Evolutionary conservation across 2,797 vertebrate species (phyloP).

Genomic region (Sitta carolinensis): DNA sequence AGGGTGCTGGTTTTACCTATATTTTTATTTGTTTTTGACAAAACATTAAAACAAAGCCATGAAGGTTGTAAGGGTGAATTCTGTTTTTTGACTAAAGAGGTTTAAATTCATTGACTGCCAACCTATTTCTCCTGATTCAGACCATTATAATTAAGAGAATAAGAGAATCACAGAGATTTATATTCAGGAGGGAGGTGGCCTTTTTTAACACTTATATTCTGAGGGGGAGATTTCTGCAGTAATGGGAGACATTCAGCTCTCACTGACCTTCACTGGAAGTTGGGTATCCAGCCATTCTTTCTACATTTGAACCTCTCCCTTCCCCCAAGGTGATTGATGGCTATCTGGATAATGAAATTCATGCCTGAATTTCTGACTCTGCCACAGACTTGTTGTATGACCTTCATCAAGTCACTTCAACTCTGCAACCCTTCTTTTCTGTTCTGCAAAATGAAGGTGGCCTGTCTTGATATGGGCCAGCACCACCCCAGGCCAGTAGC

Average conservation of each 20-base stretch:
- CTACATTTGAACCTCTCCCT: neutral
- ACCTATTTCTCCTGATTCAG: neutral
- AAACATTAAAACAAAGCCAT: neutral
- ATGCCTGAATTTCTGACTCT: conserved; percentile 15
- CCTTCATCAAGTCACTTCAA: conserved; percentile 2
- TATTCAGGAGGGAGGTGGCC: conserved; percentile 31
- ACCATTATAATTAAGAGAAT: conserved; percentile 18
- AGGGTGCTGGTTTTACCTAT: neutral
- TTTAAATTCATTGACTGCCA: neutral
- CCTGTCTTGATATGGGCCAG: neutral
- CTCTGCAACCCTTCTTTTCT: neutral
- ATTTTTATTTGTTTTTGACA: conserved; percentile 35
- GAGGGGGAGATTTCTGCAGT: conserved; percentile 1
- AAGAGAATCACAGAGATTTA: conserved; percentile 29
- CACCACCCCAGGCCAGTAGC: neutral
- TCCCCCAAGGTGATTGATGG: neutral
- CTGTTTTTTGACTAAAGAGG: neutral
- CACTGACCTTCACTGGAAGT: conserved; percentile 17
- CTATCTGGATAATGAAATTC: neutral
- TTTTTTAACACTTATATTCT: conserved; percentile 15
- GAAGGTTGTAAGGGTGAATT: neutral
- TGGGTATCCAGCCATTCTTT: neutral
- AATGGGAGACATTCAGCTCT: conserved; percentile 21
- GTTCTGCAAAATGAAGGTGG: neutral
- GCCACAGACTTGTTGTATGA: neutral